Base-by-base conservation (phyloP, 2,888 invertebrate genomes). In the Trimorus sp. region DNA sequence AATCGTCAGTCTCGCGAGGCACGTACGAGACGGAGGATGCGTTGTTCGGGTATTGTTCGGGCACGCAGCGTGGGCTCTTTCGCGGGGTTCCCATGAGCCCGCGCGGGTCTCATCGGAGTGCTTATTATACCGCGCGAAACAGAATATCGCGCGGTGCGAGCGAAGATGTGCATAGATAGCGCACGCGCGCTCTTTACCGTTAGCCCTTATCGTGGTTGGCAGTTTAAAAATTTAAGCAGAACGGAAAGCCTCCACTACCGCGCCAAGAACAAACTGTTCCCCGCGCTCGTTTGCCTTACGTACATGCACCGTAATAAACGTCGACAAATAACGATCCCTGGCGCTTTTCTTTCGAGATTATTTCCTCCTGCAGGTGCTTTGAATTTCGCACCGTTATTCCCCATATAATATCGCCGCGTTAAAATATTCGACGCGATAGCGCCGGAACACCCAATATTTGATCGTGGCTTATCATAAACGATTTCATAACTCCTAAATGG, bases 141-240 rank as follows among this genome's bases (percentile, higher is more conserved):
- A n/a, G 73, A 81, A 76, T 83, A 83, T 81, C 78, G 75, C 77
- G 75, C 77, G 40, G 40, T 82, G 78, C 79, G 82, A 80, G 82
- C 83, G 69, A 73, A 84, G 83, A 84, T 84, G 83, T 70, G 75
- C 79, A 78, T 51, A 84, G 84, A 84, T 84, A 84, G 82, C 83
- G 78, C 84, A 84, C 84, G 84, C 84, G 83, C 77, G 70, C 79
- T 66, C 75, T 84, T 83, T 83, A 84, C 83, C 81, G 84, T 84
- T 84, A 84, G 71, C 40, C 76, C 84, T 84, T 84, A 84, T 84
- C 84, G 82, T 62, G 40, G 68, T 68, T 76, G 40, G 76, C 69
- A 45, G 82, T 65, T 78, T 68, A 84, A 84, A 63, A 83, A 81
- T 84, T 83, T 79, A 70, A 84, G 79, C 66, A 66, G 79, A 83